Evolutionary conservation across 2,888 invertebrate genomes (phyloP).

Genomic region (Cacoxenus indagator): DNA sequence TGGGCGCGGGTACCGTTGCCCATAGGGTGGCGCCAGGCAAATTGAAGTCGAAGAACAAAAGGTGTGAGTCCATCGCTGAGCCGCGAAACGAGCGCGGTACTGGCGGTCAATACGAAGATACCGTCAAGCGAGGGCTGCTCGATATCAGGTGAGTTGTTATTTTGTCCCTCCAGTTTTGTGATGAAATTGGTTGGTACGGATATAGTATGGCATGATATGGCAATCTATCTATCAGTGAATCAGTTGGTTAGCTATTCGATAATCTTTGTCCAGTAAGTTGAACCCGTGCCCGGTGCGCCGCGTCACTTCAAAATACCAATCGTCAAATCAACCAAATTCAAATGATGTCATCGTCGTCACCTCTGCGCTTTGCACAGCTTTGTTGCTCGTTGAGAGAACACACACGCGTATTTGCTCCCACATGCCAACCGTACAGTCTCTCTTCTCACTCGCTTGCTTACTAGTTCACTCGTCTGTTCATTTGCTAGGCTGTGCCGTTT

Average conservation of each 20-base stretch:
- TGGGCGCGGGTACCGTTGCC: no score
- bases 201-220: no score
- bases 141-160: no score
- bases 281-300: not conserved
- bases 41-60: no score
- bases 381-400: not conserved
- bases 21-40: no score
- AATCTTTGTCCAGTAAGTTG: no score
- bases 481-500: not conserved
- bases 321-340: slow-evolving; percentile 1
- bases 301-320: not conserved
- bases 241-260: not conserved
- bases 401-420: not conserved
- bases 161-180: no score
- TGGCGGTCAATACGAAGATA: no score
- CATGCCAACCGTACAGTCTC: not conserved
- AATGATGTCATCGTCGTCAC: slow-evolving; percentile 50
- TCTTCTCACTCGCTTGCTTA: not conserved
- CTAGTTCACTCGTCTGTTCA: not conserved
- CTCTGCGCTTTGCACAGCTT: slow-evolving; percentile 8
- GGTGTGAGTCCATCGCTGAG: no score
- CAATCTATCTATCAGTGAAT: not conserved
- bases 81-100: no score
- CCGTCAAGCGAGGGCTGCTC: no score
- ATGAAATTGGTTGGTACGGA: no score